Evolutionary conservation across 1,140 invertebrate species (phyloP).

Genomic region (Mylabris phalerata): DNA sequence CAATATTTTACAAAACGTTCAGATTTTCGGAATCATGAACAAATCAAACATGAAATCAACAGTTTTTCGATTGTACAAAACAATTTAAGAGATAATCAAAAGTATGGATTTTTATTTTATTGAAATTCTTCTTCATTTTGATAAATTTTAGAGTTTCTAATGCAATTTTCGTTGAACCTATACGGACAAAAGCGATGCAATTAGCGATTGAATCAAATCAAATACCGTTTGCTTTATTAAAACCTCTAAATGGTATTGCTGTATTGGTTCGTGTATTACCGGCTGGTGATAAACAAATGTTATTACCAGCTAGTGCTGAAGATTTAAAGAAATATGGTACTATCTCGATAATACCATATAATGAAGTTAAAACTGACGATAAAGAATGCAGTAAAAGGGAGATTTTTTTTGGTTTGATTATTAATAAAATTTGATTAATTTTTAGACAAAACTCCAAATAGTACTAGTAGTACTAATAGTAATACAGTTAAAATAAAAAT

Average conservation of each 20-base stretch:
- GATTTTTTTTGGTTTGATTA: no score
- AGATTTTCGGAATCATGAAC: conserved; percentile 51
- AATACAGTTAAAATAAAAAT: conserved; percentile 37
- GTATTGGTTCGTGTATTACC: conserved; percentile 54
- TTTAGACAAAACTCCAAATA: background rate
- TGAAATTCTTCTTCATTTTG: background rate
- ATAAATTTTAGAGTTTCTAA: conserved; percentile 31
- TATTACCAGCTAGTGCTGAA: conserved; percentile 39
- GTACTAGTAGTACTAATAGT: conserved; percentile 16
- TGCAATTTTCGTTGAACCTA: conserved; percentile 48
- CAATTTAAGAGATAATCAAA: conserved; percentile 7
- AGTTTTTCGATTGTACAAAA: background rate
- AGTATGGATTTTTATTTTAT: conserved; percentile 3
- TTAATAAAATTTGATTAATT: background rate
- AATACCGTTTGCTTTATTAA: conserved; percentile 53
- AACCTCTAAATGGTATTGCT: conserved; percentile 51
- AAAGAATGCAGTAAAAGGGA: background rate
- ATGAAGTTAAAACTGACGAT: background rate
- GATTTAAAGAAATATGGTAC: conserved; percentile 37
- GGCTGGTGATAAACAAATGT: conserved; percentile 46
- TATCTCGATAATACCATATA: conserved; percentile 32
- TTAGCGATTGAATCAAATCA: conserved; percentile 43
- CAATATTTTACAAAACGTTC: conserved; percentile 50
- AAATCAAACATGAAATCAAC: conserved; percentile 47
- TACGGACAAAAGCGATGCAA: conserved; percentile 53